phyloP scores from a whole-genome alignment of 2,797 vertebrate genomes.

The Coreius guichenoti region DNA sequence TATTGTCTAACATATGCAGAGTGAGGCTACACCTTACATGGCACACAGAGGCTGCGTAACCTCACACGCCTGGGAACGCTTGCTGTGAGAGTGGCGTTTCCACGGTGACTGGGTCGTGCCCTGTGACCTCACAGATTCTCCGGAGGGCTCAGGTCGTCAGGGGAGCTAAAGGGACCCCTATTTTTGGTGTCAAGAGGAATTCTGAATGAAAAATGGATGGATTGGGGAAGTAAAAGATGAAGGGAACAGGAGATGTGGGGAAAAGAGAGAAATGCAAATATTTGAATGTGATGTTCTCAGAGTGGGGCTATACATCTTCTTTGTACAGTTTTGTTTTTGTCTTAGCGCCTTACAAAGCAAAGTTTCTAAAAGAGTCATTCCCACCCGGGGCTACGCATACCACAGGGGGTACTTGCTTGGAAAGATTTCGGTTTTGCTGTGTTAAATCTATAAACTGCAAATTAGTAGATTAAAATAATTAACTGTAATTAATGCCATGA shows the following conservation, averaged over 20 bases:
- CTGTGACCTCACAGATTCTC: slow-evolving; percentile 70
- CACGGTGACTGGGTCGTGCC: slow-evolving; percentile 69
- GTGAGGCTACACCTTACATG: slow-evolving; percentile 4
- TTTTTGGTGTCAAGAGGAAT: slow-evolving; percentile 55
- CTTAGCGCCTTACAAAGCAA: neutral
- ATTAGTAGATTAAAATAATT: slow-evolving; percentile 4
- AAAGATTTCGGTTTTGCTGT: neutral
- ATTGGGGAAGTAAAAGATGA: neutral
- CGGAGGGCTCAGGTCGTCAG: slow-evolving; percentile 60
- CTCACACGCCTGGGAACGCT: slow-evolving; percentile 66
- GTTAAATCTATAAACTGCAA: slow-evolving; percentile 7
- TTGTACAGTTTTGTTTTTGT: neutral
- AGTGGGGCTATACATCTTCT: neutral
- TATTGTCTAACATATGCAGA: slow-evolving; percentile 6
- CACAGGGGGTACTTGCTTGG: neutral
- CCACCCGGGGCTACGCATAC: neutral
- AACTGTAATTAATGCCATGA: slow-evolving; percentile 6
- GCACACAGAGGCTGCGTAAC: slow-evolving; percentile 35
- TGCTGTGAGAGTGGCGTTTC: slow-evolving; percentile 68
- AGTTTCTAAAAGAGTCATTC: neutral
- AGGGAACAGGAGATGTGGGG: neutral
- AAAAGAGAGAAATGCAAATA: neutral
- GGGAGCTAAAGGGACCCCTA: slow-evolving; percentile 48
- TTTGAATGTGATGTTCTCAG: slow-evolving; percentile 1
- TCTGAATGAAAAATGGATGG: slow-evolving; percentile 66